Evolutionary conservation across 92 coral and sea anemone species (phyloP).

Genomic region (Umimayanthus kanabou): DNA sequence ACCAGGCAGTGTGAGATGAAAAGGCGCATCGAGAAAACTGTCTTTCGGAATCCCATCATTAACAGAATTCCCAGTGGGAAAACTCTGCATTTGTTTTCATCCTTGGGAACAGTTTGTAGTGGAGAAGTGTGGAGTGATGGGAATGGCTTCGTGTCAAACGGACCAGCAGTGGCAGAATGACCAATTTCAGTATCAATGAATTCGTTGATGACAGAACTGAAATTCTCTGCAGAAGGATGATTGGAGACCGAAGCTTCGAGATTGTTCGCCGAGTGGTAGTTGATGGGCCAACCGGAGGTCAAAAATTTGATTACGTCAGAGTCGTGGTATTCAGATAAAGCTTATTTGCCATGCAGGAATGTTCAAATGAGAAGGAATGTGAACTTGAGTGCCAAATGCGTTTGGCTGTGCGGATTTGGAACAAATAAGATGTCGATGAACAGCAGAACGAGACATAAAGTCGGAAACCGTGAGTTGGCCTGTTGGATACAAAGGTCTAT

Average conservation of each 20-base stretch:
- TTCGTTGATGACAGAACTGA: conserved; percentile 27
- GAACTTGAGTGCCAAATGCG: conserved; percentile 41
- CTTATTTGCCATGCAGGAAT: conserved; percentile 36
- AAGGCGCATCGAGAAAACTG: conserved; percentile 33
- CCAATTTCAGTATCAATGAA: conserved; percentile 51
- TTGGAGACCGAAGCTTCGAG: conserved; percentile 42
- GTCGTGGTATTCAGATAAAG: conserved; percentile 38
- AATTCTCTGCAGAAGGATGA: conserved; percentile 44
- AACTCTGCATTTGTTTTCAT: conserved; percentile 38
- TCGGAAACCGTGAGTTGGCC: not conserved
- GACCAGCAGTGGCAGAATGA: conserved; percentile 47
- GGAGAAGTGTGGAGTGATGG: conserved; percentile 37
- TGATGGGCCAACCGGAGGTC: conserved; percentile 52
- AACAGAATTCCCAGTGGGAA: conserved; percentile 38
- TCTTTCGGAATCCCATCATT: conserved; percentile 41
- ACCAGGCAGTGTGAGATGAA: conserved; percentile 44
- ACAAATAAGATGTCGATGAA: not conserved
- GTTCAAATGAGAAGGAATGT: conserved; percentile 36
- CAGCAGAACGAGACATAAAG: not conserved
- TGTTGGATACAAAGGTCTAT: not conserved
- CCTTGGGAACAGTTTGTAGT: conserved; percentile 51
- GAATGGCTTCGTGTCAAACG: conserved; percentile 24
- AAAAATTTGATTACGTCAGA: conserved; percentile 36
- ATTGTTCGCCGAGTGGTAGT: conserved; percentile 6
- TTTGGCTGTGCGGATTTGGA: conserved; percentile 35